Evolutionary conservation across 1,140 invertebrate genomes (phyloP).

Genomic region (Antheraea pernyi): DNA sequence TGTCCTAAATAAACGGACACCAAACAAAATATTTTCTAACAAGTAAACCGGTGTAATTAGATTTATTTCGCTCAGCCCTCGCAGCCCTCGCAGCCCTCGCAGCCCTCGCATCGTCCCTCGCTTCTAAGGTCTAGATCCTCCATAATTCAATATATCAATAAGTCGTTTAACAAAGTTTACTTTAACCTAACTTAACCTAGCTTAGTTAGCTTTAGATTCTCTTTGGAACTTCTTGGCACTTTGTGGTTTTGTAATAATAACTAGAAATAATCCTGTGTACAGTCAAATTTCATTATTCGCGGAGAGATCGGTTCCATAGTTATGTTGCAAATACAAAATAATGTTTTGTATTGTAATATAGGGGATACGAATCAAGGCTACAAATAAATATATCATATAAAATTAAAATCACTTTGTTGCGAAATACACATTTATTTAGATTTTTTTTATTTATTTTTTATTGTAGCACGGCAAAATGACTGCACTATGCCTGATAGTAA

Average conservation of each 20-base stretch:
- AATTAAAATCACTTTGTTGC: too few species aligned
- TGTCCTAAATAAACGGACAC: not conserved
- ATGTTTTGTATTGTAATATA: too few species aligned
- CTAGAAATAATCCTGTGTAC: not conserved
- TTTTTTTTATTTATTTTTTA: too few species aligned
- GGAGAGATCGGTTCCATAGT: too few species aligned
- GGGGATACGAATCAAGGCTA: too few species aligned
- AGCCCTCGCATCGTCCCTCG: not conserved
- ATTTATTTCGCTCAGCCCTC: not conserved
- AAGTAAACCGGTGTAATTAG: conserved; percentile 2
- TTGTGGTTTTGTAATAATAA: not conserved
- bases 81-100: too few species aligned
- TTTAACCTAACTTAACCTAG: not conserved
- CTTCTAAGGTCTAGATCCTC: not conserved
- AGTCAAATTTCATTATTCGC: too few species aligned
- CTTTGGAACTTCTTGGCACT: not conserved
- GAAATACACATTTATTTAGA: too few species aligned
- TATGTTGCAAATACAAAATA: too few species aligned
- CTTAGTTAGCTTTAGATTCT: not conserved
- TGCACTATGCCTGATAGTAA: too few species aligned
- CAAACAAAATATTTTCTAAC: not conserved
- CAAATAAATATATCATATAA: too few species aligned
- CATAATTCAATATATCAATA: not conserved
- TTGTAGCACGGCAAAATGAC: too few species aligned
- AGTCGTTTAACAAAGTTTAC: not conserved